Percentiles rank a stretch among this genome's conserved stretches.
Conservation (phyloP, 2,888 invertebrate genomes). For the Flexamia atlantica region DNA sequence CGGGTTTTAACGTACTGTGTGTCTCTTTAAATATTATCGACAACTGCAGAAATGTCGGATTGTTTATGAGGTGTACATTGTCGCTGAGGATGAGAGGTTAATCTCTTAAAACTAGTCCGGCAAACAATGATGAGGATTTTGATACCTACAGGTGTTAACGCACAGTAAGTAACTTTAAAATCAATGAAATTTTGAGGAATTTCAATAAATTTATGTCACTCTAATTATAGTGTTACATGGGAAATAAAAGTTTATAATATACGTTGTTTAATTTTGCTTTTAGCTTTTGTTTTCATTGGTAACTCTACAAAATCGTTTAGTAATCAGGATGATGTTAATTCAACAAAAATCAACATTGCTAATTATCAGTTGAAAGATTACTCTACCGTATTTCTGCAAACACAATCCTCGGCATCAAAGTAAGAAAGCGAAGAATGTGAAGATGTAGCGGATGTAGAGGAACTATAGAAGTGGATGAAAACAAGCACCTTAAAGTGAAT, state of each 20-base stretch:
- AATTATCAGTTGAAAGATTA: background rate
- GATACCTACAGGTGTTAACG: too few relatives aligned
- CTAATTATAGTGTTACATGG: too few relatives aligned
- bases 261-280: background rate
- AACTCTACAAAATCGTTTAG: slow-evolving; percentile 9
- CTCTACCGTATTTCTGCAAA: background rate
- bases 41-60: too few relatives aligned
- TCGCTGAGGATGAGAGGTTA: too few relatives aligned
- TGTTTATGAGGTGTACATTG: too few relatives aligned
- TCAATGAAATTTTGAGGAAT: background rate
- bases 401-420: slow-evolving; percentile 4
- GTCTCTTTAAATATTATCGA: too few relatives aligned
- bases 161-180: too few relatives aligned
- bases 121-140: too few relatives aligned
- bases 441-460: background rate
- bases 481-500: background rate
- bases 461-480: slow-evolving; percentile 7
- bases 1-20: too few relatives aligned
- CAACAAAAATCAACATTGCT: background rate
- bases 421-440: background rate
- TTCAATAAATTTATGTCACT: too few relatives aligned
- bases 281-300: background rate
- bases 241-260: too few relatives aligned
- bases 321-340: slow-evolving; percentile 8
- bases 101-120: too few relatives aligned